Evolutionary conservation across 2,113 vertebrate genomes (phyloP), one percentile per base, ranked within the genome.

Genomic region (Mirounga angustirostris): DNA sequence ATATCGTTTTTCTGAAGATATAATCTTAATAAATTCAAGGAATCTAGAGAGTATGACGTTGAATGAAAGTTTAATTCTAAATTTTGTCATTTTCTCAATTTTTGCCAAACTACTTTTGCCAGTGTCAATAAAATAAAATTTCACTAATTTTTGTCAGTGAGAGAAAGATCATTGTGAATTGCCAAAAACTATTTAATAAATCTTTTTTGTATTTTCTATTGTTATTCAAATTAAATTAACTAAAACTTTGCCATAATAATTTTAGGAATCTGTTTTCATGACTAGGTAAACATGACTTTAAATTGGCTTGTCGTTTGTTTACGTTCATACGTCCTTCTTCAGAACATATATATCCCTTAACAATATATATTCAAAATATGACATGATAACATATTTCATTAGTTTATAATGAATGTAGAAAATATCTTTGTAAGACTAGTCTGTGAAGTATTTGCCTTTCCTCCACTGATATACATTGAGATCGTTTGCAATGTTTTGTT

Each of bases 31-130:
- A 78, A 58, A 61, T 7, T 85, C 80, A 76, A 73, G 56, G 33
- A 74, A 33, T 46, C 33, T 52, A 78, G 28, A 28, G 5, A 58
- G 11, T 40, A 22, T 40, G 16, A 90, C 56, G 24, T 65, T 86
- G 36, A 96, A 18, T 61, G 76, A 89, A 92, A 81, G 43, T 61
- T 85, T 40, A 94, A 87, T 89, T 90, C 50, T 69, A 90, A 63
- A 71, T 50, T 65, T 54, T 56, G 6, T 65, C 4, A 84, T 79
- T 80, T 54, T 76, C 21, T 94, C 13, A 74, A 1, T 52, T 74
- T 85, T 92, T 79, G 22, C 19, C 79, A 94, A 94, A 71, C 2
- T 30, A 43, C 15, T 86, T 94, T 92, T 92, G 6, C 0, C 56
- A 21, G 7, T 30, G 8, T 71, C 21, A n/a, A 76, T 63, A 52